Evolutionary conservation across 2,797 vertebrate species (phyloP), one percentile per base, ranked within the genome.

Genomic region (Botia almorhae): DNA sequence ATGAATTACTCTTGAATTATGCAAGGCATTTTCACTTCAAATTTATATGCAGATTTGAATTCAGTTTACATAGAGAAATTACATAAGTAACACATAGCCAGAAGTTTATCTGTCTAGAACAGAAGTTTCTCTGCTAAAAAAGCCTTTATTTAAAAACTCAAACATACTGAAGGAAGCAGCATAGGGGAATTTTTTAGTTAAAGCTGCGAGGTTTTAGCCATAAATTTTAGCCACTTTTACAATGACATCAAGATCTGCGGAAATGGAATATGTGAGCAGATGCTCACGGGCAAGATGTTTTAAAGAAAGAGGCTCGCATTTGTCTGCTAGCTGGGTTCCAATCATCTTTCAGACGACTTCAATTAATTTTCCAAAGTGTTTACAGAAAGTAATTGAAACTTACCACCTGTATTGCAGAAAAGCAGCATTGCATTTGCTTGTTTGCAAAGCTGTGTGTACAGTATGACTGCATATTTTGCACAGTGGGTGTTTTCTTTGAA

Each of bases 201-300:
- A 90, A 89, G 83, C 89, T 86, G 85, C 91, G 90, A 92, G 93
- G 87, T 86, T 87, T 85, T 90, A 88, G 88, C 89, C 88, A 91
- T 91, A 94, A 91, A 91, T 91, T 93, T 93, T 70, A 90, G 89
- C 90, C 91, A 91, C 89, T 91, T 96, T 94, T 93, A 90, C 87
- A 68, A 82, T 48, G 6, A 69, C 39, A 69, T 90, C 77, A 84
- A 89, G 89, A 93, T 91, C 91, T 90, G 87, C 92, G 88, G 88
- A 91, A 91, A 90, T 56, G 68, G 88, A 91, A 90, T 88, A 82
- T 86, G 75, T 69, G 85, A 82, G 76, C 82, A 89, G 86, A 90
- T 75, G n/a, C n/a, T n/a, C n/a, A n/a, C n/a, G 85, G 85, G 78
- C 86, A 84, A 84, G 83, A 88, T 78, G 84, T 87, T 89, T 91